A percentile compares a stretch with the other conserved stretches of the same genome.
Conservation (phyloP, 2,797 vertebrate species). For the Philypnodon macrostomus region DNA sequence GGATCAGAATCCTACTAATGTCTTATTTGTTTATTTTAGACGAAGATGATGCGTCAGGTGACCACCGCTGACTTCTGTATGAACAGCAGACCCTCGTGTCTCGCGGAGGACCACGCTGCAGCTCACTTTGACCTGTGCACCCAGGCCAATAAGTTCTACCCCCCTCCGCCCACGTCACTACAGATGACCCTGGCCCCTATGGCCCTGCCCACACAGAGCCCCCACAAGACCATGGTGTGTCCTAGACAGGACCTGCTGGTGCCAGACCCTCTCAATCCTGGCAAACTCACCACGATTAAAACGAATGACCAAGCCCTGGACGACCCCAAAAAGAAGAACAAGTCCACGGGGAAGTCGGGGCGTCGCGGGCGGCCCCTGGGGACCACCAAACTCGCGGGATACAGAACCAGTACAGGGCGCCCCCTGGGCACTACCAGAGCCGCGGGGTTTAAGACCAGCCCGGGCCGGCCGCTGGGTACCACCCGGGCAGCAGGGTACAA, state of each 20-base stretch:
- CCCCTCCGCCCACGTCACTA: constrained; percentile 71
- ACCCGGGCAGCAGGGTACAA: constrained; percentile 97
- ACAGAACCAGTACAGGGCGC: constrained; percentile 96
- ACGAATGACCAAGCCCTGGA: constrained; percentile 79
- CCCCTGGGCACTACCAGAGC: constrained; percentile 96
- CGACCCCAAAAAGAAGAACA: constrained; percentile 90
- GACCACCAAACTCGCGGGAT: constrained; percentile 95
- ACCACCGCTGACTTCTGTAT: constrained; percentile 90
- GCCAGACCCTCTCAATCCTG: constrained; percentile 78
- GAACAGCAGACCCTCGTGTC: constrained; percentile 88
- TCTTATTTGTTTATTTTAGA: constrained; percentile 41
- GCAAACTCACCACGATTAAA: constrained; percentile 75
- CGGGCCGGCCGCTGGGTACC: constrained; percentile 93
- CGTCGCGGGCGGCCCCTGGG: constrained; percentile 91
- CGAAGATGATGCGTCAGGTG: constrained; percentile 98
- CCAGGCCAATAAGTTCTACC: constrained; percentile 90
- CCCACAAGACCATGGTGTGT: constrained; percentile 87
- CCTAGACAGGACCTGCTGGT: constrained; percentile 85
- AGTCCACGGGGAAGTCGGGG: constrained; percentile 86
- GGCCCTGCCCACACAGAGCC: constrained; percentile 64
- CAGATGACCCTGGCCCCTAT: constrained; percentile 77
- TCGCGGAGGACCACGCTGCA: constrained; percentile 87
- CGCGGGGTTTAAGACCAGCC: constrained; percentile 97
- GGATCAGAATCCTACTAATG: too few species aligned
- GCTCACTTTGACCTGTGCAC: constrained; percentile 92